Evolutionary conservation across 2,888 invertebrate species (phyloP).

Genomic region (Hydriomena furcata): DNA sequence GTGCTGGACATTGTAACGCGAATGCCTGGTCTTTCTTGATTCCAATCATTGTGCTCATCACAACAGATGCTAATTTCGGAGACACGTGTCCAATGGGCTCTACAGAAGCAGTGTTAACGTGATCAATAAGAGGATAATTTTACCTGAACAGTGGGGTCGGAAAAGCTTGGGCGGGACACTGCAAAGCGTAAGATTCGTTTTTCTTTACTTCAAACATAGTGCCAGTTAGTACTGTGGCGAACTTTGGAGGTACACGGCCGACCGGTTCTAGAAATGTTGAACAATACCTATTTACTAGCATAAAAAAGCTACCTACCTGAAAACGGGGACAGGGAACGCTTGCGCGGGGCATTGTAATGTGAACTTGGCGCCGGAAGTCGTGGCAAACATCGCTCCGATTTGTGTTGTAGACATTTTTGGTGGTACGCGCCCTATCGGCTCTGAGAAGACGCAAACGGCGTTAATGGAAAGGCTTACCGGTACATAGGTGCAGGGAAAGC

Average conservation of each 20-base stretch:
- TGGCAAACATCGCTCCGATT: constrained; percentile 84
- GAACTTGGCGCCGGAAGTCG: constrained; percentile 69
- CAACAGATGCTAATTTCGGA: constrained; percentile 86
- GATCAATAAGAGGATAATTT: constrained; percentile 35
- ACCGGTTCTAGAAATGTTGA: constrained; percentile 63
- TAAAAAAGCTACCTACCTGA: constrained; percentile 65
- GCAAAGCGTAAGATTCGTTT: constrained; percentile 72
- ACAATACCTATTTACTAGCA: constrained; percentile 44
- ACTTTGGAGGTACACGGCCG: constrained; percentile 79
- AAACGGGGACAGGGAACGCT: constrained; percentile 81
- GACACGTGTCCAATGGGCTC: constrained; percentile 88
- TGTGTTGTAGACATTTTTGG: constrained; percentile 70
- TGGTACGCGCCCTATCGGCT: constrained; percentile 74
- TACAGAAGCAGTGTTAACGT: constrained; percentile 58
- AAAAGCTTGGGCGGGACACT: constrained; percentile 88
- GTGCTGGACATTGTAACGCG: constrained; percentile 86
- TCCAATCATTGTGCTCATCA: constrained; percentile 85
- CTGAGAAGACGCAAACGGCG: constrained; percentile 62
- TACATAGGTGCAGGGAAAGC: constrained; percentile 87
- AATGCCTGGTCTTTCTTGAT: constrained; percentile 72
- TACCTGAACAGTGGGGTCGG: constrained; percentile 83
- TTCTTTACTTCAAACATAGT: constrained; percentile 82
- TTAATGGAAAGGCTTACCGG: constrained; percentile 84
- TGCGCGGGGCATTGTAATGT: constrained; percentile 89
- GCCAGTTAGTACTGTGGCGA: constrained; percentile 79